Conservation (phyloP, 1,140 invertebrate genomes). For the Monochamus saltuarius region DNA sequence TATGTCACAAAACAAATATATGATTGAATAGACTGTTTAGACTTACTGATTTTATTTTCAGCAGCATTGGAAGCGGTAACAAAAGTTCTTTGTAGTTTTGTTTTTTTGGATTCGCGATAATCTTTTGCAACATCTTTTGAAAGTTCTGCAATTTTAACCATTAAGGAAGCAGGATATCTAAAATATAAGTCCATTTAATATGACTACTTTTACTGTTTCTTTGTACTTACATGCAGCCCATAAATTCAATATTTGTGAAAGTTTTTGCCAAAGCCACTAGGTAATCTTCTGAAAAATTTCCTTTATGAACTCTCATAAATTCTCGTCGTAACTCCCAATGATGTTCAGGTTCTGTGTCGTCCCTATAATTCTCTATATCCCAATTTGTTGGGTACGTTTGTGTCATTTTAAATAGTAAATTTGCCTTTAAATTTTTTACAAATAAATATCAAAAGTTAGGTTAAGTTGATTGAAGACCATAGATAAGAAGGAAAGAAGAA, state of each 20-base stretch:
- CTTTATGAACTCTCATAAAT: conserved; percentile 72
- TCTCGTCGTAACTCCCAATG: conserved; percentile 77
- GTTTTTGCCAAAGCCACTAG: conserved; percentile 78
- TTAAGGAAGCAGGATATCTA: conserved; percentile 69
- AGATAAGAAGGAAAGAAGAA: too few species aligned
- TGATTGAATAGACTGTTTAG: too few species aligned
- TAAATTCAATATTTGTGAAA: conserved; percentile 79
- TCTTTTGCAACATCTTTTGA: conserved; percentile 65
- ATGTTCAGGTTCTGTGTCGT: conserved; percentile 73
- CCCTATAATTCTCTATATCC: conserved; percentile 66
- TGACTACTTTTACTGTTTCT: neutral
- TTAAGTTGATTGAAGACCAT: too few species aligned
- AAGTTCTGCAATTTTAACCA: conserved; percentile 72
- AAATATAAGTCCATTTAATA: conserved; percentile 16
- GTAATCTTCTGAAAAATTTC: conserved; percentile 69
- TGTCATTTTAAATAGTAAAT: conserved; percentile 34
- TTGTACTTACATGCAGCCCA: conserved; percentile 71
- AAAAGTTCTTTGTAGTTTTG: conserved; percentile 64
- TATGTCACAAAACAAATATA: too few species aligned
- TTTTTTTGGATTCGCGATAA: conserved; percentile 59
- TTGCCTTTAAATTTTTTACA: too few species aligned
- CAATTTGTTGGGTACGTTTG: conserved; percentile 50
- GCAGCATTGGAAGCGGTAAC: conserved; percentile 65
- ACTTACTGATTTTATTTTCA: conserved; percentile 51
- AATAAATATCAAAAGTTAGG: too few species aligned